A percentile compares a stretch with the other conserved stretches of the same genome.
Conservation (phyloP, 2,797 vertebrate species). For the Rhynchonycteris naso region DNA sequence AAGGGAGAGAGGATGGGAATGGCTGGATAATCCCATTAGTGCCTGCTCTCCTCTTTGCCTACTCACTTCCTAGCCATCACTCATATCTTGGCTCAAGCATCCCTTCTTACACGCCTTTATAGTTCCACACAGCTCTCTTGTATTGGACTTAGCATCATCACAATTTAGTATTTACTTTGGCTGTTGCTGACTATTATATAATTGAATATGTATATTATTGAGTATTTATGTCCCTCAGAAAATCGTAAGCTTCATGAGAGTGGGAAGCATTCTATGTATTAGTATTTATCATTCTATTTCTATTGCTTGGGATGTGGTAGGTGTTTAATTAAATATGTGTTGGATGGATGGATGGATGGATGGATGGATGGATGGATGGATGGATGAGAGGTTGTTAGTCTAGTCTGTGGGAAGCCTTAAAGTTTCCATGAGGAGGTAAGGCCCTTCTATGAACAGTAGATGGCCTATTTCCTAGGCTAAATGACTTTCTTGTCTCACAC, state of each 20-base stretch:
- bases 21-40: background rate
- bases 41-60: background rate
- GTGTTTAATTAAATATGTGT: constrained; percentile 31
- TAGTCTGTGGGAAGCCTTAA: background rate
- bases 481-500: background rate
- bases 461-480: background rate
- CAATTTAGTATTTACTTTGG: background rate
- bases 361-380: background rate
- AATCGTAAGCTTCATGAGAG: background rate
- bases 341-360: background rate
- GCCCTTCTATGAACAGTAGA: background rate
- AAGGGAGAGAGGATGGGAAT: background rate
- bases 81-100: background rate
- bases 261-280: background rate
- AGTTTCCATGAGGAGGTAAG: background rate
- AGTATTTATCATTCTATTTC: background rate
- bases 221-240: background rate
- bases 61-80: background rate
- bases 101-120: background rate
- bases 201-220: background rate
- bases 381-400: background rate
- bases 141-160: background rate
- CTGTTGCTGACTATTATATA: background rate
- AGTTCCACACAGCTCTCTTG: background rate
- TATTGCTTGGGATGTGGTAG: background rate